Conservation (phyloP, 2,113 vertebrate genomes). For the Zosterops pallidus region DNA sequence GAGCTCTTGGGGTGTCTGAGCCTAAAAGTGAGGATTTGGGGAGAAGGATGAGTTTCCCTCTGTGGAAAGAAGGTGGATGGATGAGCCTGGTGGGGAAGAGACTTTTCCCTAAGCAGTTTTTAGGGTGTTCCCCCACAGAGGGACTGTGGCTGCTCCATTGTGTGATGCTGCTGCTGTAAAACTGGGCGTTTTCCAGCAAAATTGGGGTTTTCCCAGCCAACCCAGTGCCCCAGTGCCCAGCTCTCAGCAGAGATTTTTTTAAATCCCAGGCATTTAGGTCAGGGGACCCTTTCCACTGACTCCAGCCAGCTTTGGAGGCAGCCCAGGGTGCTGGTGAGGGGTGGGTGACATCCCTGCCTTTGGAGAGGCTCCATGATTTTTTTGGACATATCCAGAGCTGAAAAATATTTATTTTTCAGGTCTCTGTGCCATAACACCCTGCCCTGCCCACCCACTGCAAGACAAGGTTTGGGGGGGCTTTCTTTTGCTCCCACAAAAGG, state of each 20-base stretch:
- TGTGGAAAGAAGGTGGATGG: not conserved
- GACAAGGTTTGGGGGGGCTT: not conserved
- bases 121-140: rapidly evolving
- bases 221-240: not conserved
- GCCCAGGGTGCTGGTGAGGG: not conserved
- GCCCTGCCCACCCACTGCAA: not conserved
- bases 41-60: not conserved
- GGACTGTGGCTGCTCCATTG: not conserved
- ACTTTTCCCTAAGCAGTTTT: not conserved
- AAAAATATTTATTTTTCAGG: not conserved
- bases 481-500: not conserved
- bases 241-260: not conserved
- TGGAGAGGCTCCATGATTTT: not conserved
- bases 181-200: not conserved
- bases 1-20: not conserved
- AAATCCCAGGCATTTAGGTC: not conserved
- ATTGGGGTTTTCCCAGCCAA: not conserved
- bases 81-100: not conserved
- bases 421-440: not conserved
- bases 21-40: not conserved
- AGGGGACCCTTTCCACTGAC: not conserved
- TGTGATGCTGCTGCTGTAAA: not conserved
- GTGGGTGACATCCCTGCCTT: not conserved
- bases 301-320: not conserved
- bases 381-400: not conserved